Base-by-base conservation (phyloP, 2,113 vertebrate species). In the Nicator chloris region DNA sequence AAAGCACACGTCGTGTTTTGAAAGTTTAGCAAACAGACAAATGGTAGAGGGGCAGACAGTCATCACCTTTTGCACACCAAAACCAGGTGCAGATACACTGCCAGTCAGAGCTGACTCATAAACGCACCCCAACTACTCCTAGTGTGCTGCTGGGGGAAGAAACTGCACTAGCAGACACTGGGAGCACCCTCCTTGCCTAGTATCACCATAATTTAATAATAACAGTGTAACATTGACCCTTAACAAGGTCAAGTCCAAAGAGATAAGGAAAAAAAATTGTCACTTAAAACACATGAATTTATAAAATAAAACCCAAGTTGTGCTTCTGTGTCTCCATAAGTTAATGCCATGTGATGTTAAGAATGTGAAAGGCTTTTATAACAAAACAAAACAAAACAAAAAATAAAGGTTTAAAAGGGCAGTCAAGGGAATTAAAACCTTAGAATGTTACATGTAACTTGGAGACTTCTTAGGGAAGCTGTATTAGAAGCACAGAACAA, bases 351-450 rank as follows among this genome's bases (percentile, higher is more conserved):
- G 8, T 47, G 21, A 75, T 23, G 35, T 75, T 47, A 84, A 75
- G 47, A 71, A 79, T 71, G 18, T 39, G 33, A 78, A 87, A 93
- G 10, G 3, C 6, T 57, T 5, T 61, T 86, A 57, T 3, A 5
- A n/a, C 53, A 50, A 51, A 65, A 35, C 39, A 7, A 23, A 49
- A 44, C n/a, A 45, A 54, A 40, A 24, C 31, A 16, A 51, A 64
- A 61, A 45, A 26, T 47, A 35, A 44, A 7, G 15, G 7, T 60
- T 84, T 84, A 53, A 47, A 71, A 79, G 39, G 35, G 8, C 42
- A 90, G 28, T 75, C 63, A 54, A 21, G 31, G 44, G 56, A 90
- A 85, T 94, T 66, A 82, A 87, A 92, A 75, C 18, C 18, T 92
- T 85, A 68, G 69, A 92, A 87, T 15, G 9, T 71, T 90, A 66